Base-by-base conservation (phyloP, 2,888 invertebrate genomes). In the Iphiclides podalirius region DNA sequence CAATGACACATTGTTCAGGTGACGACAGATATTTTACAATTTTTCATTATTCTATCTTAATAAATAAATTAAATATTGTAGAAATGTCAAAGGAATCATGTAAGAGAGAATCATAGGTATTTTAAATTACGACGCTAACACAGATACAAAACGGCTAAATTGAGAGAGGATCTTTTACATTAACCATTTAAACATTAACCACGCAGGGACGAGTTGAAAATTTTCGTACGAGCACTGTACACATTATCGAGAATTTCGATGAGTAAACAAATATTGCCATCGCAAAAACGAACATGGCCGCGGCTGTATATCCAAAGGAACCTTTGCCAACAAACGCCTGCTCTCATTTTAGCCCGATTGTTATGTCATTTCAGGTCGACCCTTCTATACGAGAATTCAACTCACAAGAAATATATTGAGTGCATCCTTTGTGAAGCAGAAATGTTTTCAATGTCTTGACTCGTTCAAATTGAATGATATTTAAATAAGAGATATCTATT, bases 61-160 rank as follows among this genome's bases (percentile, higher is more conserved):
- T 38, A 42, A 47, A 35, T 23, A 36, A 47, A 48, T 36, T 34
- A 16, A 52, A 38, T 38, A 53, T 47, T 46, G 35, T 42, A 69
- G 41, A 49, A 49, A 49, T 49, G 49, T 49, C 44, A 49, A 49
- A 38, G 39, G 49, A 49, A 67, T 72, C 72, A 73, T 69, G 72
- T 66, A 70, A 75, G 74, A 70, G 67, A 65, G 67, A 63, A 60
- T 68, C 67, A 66, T 69, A 31, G 4, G 31, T 60, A 63, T 55
- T 62, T 59, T 65, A 63, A 58, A 69, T 70, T 67, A 72, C 61
- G 58, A 70, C 58, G 55, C 79, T 80, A 79, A 79, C 77, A 79
- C 72, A 73, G 70, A 79, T 62, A 67, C 64, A 64, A 58, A 58
- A 74, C 67, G 80, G 75, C 71, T 80, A 71, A 76, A 81, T 75